These are phyloP conservation scores for Drosophila diplacantha DNA, from an alignment of 2,888 invertebrate genomes.

Conservation along the genomic window DNA sequence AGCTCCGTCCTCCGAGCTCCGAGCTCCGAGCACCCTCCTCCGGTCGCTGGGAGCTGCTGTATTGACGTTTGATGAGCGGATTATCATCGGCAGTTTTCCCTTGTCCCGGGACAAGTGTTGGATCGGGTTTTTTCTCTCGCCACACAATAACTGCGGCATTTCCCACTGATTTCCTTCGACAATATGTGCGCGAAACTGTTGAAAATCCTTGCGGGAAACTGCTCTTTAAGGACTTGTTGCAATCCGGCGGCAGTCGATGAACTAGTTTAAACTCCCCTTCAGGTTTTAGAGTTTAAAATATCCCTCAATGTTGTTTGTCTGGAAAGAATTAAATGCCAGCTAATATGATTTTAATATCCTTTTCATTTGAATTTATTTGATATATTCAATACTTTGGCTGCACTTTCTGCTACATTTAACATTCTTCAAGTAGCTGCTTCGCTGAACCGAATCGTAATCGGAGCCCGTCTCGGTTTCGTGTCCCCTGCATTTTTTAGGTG, in stretches of 20 bases:
- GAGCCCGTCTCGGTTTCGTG: background rate
- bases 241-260: background rate
- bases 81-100: slow-evolving; percentile 51
- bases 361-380: background rate
- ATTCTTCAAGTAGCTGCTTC: background rate
- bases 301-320: background rate
- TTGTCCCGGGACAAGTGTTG: slow-evolving; percentile 23
- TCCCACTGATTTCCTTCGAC: slow-evolving; percentile 29
- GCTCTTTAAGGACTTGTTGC: slow-evolving; percentile 26
- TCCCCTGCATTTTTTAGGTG: slow-evolving; percentile 4
- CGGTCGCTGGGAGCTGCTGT: slow-evolving; percentile 12
- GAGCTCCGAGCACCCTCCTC: slow-evolving; percentile 4
- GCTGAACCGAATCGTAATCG: slow-evolving; percentile 1
- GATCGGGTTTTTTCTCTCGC: slow-evolving; percentile 20
- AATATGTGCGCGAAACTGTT: slow-evolving; percentile 31
- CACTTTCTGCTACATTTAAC: background rate
- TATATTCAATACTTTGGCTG: background rate
- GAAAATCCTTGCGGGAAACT: slow-evolving; percentile 18
- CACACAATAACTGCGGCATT: slow-evolving; percentile 40
- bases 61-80: slow-evolving; percentile 74
- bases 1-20: background rate
- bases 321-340: too few species aligned
- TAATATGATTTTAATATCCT: background rate
- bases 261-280: slow-evolving; percentile 6
- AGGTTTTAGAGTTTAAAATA: background rate